Evolutionary conservation across 2,797 vertebrate genomes (phyloP).

Genomic region (Eulemur coronatus): DNA sequence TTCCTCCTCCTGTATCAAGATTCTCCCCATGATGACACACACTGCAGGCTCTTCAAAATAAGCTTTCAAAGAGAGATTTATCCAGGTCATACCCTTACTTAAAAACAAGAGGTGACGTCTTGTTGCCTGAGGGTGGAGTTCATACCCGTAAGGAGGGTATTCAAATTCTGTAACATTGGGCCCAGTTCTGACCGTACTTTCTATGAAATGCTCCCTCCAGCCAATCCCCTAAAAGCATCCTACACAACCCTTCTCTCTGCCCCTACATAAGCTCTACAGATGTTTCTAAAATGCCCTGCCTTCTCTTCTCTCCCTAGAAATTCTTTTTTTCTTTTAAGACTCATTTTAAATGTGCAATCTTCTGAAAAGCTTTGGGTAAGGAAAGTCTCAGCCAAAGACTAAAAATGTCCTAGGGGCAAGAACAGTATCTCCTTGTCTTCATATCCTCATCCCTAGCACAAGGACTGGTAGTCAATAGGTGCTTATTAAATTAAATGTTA

Average conservation of each 20-base stretch:
- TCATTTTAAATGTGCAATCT: not conserved
- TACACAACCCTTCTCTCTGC: not conserved
- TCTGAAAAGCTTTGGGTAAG: not conserved
- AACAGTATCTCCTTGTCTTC: not conserved
- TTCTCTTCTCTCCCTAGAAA: not conserved
- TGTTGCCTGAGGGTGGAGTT: not conserved
- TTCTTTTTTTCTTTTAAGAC: not conserved
- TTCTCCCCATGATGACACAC: not conserved
- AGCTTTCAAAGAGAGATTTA: not conserved
- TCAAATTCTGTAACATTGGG: not conserved
- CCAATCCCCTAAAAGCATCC: not conserved
- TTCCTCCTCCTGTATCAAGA: not conserved
- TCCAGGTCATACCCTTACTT: not conserved
- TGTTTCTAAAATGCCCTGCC: not conserved
- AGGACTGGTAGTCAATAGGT: not conserved
- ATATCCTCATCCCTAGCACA: not conserved
- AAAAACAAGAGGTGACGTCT: not conserved
- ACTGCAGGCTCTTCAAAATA: not conserved
- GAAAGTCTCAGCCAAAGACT: not conserved
- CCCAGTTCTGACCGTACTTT: not conserved
- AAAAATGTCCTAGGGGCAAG: not conserved
- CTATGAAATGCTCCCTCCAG: not conserved
- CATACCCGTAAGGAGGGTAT: not conserved
- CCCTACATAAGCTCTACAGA: not conserved
- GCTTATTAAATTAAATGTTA: not conserved